Conservation (phyloP, 2,113 vertebrate genomes). For the Dipodomys merriami region DNA sequence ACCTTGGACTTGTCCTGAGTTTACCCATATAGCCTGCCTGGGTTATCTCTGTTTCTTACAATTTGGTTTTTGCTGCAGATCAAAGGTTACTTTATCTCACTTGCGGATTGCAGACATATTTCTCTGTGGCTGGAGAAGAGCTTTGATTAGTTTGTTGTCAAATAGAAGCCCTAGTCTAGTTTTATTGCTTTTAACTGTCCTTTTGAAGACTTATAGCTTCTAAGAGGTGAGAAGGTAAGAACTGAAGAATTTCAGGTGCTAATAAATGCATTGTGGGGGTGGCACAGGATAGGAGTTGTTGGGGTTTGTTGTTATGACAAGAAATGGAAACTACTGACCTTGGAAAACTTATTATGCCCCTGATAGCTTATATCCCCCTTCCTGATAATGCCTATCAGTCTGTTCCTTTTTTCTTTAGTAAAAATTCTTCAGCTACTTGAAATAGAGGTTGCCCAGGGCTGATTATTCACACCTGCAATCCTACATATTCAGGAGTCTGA, state of each 20-base stretch:
- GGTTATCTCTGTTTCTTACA: neutral
- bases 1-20: neutral
- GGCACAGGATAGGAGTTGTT: neutral
- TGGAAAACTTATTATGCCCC: neutral
- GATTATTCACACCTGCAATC: too few relatives aligned
- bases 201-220: neutral
- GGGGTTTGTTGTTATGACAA: neutral
- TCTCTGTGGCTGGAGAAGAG: constrained; percentile 1
- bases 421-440: neutral
- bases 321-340: neutral
- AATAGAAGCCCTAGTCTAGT: neutral
- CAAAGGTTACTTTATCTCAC: constrained; percentile 37
- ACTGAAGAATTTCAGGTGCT: neutral
- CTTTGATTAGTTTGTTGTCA: constrained; percentile 35
- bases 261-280: neutral
- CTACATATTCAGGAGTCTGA: too few relatives aligned
- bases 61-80: constrained; percentile 13
- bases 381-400: neutral
- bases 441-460: too few relatives aligned
- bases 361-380: constrained; percentile 31
- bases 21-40: neutral
- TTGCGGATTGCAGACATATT: neutral
- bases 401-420: constrained; percentile 32
- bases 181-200: constrained; percentile 18
- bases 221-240: neutral